Conservation (phyloP, 2,888 invertebrate species). For the Plebejus melissa region DNA sequence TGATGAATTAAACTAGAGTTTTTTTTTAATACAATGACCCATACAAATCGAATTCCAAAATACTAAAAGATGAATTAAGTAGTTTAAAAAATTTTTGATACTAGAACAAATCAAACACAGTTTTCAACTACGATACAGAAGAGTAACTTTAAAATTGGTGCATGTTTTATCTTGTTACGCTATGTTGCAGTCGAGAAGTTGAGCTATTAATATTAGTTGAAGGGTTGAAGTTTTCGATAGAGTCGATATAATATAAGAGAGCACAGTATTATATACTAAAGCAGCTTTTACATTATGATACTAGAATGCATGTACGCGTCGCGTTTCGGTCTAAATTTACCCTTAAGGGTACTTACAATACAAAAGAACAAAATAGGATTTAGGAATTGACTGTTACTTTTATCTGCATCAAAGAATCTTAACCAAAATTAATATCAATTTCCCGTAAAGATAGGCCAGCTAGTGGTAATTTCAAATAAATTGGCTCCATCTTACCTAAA, state of each 20-base stretch:
- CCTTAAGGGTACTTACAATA: too few species aligned
- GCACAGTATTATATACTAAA: too few species aligned
- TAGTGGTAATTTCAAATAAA: constrained; percentile 11
- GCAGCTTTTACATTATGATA: too few species aligned
- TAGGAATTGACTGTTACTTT: not conserved
- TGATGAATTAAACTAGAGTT: too few species aligned
- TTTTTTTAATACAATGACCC: too few species aligned
- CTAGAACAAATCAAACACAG: not conserved
- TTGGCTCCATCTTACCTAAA: constrained; percentile 14
- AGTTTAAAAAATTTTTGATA: not conserved
- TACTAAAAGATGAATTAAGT: too few species aligned
- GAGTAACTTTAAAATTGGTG: not conserved
- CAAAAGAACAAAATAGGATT: too few species aligned
- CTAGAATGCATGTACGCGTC: too few species aligned
- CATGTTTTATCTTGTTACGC: constrained; percentile 6
- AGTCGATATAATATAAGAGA: not conserved
- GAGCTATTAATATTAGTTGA: constrained; percentile 8
- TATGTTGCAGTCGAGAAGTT: not conserved
- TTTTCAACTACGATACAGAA: not conserved
- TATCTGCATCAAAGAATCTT: not conserved
- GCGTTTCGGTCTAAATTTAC: too few species aligned
- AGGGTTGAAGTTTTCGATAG: constrained; percentile 7
- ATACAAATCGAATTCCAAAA: not conserved
- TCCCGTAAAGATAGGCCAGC: not conserved
- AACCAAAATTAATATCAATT: not conserved